Percentiles rank a stretch among this genome's conserved stretches.
phyloP scores from a whole-genome alignment of 2,113 vertebrate genomes.

The Morone chrysops region DNA sequence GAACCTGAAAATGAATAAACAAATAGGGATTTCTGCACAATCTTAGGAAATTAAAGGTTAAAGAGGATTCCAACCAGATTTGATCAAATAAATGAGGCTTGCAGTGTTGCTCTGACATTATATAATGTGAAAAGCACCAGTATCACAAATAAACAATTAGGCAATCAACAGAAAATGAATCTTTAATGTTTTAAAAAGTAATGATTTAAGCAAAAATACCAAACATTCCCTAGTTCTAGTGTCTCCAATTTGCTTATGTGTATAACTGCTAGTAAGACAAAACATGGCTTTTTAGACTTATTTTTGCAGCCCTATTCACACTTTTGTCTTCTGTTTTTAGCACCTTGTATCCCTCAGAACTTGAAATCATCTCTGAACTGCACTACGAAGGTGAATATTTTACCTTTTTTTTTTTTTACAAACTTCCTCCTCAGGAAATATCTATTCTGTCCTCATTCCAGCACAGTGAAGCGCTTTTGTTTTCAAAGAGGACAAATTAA shows the following conservation, averaged over 20 bases:
- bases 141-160: background rate
- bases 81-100: background rate
- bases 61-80: background rate
- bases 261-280: too few relatives aligned
- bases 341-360: conserved; percentile 80
- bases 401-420: background rate
- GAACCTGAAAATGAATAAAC: background rate
- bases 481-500: background rate
- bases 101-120: background rate
- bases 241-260: background rate
- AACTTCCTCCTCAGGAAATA: background rate
- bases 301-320: background rate
- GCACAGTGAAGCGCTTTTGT: background rate
- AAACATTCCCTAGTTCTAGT: background rate
- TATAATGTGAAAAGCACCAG: background rate
- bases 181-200: background rate
- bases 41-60: background rate
- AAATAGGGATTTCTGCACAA: background rate
- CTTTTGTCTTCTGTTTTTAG: conserved; percentile 59
- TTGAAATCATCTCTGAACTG: conserved; percentile 78
- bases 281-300: background rate
- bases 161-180: background rate
- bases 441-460: background rate
- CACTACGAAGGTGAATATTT: conserved; percentile 63
- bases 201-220: background rate